Evolutionary conservation across 37 sponge, comb jelly and placozoan species (phyloP).

Genomic region (Halisarca cf. caerulea): DNA sequence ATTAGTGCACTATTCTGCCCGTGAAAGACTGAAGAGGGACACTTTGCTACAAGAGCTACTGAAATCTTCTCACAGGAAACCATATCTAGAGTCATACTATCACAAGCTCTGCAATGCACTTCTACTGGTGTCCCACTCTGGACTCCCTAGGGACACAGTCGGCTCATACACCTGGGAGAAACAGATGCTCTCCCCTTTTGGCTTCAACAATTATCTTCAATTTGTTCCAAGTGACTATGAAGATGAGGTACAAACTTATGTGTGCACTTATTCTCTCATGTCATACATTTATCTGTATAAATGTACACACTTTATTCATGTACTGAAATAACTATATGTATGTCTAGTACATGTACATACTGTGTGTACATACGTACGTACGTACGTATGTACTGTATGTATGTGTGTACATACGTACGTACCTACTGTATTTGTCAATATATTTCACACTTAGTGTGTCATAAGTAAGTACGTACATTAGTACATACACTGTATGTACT

Average conservation of each 20-base stretch:
- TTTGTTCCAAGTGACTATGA: constrained; percentile 44
- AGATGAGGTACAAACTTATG: constrained; percentile 9
- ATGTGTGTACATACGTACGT: background rate
- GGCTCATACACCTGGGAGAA: constrained; percentile 40
- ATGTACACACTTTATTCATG: background rate
- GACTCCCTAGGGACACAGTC: constrained; percentile 37
- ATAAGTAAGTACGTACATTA: no score
- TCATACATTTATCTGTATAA: background rate
- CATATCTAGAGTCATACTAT: constrained; percentile 55
- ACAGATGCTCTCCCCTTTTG: constrained; percentile 63
- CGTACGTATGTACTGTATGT: background rate
- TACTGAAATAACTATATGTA: background rate
- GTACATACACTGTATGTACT: no score
- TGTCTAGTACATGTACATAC: background rate
- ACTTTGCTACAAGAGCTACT: constrained; percentile 45
- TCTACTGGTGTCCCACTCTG: constrained; percentile 54
- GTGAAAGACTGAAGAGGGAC: constrained; percentile 27
- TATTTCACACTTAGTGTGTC: no score
- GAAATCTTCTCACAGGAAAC: constrained; percentile 23
- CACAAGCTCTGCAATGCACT: constrained; percentile 48
- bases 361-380: background rate
- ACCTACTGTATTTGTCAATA: no score
- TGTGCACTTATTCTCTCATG: background rate
- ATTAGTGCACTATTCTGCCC: constrained; percentile 21
- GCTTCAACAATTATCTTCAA: constrained; percentile 73